Evolutionary conservation across 2,888 invertebrate species (phyloP), one percentile per base, ranked within the genome.

Genomic region (Mesoligia furuncula): DNA sequence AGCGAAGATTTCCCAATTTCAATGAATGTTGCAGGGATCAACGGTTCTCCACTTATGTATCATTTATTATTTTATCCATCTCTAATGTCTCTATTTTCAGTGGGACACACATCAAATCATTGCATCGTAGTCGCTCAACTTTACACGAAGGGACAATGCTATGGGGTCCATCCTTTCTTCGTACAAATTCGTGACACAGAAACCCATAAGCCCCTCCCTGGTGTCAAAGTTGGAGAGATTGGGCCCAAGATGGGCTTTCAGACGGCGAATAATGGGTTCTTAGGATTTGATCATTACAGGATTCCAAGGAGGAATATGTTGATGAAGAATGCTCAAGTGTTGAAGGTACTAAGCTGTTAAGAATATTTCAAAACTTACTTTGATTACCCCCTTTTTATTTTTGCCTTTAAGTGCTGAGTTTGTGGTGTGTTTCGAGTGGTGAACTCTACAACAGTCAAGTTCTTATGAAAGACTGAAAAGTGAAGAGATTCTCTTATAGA

Each of bases 181-280:
- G 99, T 99, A 0, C 99, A 99, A 92, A 96, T 99, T 42, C 97
- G 99, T 81, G 98, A 99, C 91, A 97, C 98, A 89, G 98, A 99
- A 39, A 98, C 98, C 0, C 99, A 99, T 91, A 95, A 97, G 92
- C 98, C 99, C 0, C 90, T 99, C 90, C 97, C 98, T 20, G 99
- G 99, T 92, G 98, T 99, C 80, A 98, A 98, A 92, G 97, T 99
- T 80, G 99, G 99, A 2, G 99, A 99, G 95, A 99, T 99, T 87
- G 99, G 99, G 2, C 98, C 98, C 0, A 99, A 99, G 92, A 95
- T 99, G 75, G 99, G 99, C 36, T 98, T 99, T 97, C 98, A 98
- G 90, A 97, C 97, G 0, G 98, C 98, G 2, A 99, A 99, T 91
- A 99, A 99, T 94, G 99, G 99, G 0, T 99, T 98, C 93, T 96